Evolutionary conservation across 1,140 invertebrate genomes (phyloP), one percentile per base, ranked within the genome.

Genomic region (Macrosteles quadrilineatus): DNA sequence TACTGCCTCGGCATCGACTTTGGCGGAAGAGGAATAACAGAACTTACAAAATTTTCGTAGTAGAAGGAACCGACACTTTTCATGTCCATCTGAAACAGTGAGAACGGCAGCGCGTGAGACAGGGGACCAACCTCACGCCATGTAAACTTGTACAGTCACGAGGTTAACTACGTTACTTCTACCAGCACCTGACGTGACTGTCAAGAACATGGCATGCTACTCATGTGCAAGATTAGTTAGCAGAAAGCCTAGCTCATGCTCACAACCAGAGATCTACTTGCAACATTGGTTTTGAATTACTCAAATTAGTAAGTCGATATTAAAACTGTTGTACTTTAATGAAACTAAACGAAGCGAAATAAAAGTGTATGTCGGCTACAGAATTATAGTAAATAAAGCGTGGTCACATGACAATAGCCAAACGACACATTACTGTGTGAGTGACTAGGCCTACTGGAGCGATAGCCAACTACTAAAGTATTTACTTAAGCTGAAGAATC

Each of bases 31-130:
- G 55, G 6, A 9, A 23, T 27, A 29, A 23, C 55, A 27, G 21
- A 25, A 93, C 91, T 93, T 91, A 94, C 91, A 88, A 93, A 93
- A 85, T 92, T 94, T 85, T 94, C 91, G 87, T 94, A 94, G 88
- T 94, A 93, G 90, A 93, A 92, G 81, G 91, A 92, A 85, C 91
- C 91, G 87, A 93, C 90, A 85, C 90, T 91, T 88, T 93, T 94
- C 90, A 93, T 91, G 86, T 94, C 91, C 91, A 93, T 93, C 91
- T 93, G 89, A 83, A 87, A 87, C 80, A 82, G 84, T 79, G 80
- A 79, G 71, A 81, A 84, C 82, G 80, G 84, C 17, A 45, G 36
- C 55, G 68, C 55, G 68, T 69, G 81, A 83, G 78, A 84, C 77
- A 82, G 78, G 81, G 80, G 80, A 36, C 21, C 27, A 50, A 32